Conservation (phyloP, 1,140 invertebrate species). For the Drosophila bipectinata region DNA sequence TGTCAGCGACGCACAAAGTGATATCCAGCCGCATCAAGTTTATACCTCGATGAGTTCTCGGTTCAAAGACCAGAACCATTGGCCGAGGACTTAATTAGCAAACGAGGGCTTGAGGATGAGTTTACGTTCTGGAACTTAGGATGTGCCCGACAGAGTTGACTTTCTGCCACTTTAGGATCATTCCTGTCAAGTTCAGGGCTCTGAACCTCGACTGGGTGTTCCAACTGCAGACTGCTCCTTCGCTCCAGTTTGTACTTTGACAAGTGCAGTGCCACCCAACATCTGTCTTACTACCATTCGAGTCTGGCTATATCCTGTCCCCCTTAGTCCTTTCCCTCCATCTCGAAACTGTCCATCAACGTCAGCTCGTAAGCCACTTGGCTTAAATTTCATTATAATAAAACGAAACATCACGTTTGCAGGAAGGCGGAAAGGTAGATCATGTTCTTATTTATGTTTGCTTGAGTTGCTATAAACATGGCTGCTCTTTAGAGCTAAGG, state of each 20-base stretch:
- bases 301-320: background rate
- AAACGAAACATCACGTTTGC: constrained; percentile 4
- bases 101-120: constrained; percentile 18
- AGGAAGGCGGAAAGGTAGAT: constrained; percentile 2
- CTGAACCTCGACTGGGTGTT: constrained; percentile 1
- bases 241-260: constrained; percentile 13
- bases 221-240: constrained; percentile 24
- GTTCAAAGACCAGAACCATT: constrained; percentile 21
- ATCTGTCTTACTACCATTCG: constrained; percentile 6
- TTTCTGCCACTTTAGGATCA: constrained; percentile 34
- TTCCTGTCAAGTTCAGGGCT: constrained; percentile 33
- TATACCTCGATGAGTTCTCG: constrained; percentile 19
- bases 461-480: background rate
- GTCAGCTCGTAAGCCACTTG: constrained; percentile 28
- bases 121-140: background rate
- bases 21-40: constrained; percentile 23
- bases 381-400: constrained; percentile 29
- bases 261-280: constrained; percentile 28
- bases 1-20: constrained; percentile 12
- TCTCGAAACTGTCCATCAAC: constrained; percentile 24
- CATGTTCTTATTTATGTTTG: background rate
- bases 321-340: background rate
- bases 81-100: constrained; percentile 47
- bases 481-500: background rate
- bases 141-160: constrained; percentile 5